These are phyloP conservation scores for Dallia pectoralis DNA, from an alignment of 2,797 vertebrate genomes.

Conservation along the genomic window DNA sequence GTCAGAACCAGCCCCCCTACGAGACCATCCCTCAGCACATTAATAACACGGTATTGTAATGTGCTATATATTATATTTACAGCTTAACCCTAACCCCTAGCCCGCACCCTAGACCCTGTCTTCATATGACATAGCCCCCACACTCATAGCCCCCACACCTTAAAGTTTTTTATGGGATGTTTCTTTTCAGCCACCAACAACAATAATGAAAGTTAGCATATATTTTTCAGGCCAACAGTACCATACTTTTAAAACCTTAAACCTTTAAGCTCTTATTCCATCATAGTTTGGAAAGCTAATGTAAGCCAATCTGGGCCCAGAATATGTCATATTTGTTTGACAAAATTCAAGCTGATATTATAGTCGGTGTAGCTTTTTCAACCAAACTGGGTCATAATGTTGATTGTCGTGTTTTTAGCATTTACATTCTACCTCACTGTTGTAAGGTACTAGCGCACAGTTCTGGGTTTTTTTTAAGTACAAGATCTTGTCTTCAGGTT, in stretches of 20 bases:
- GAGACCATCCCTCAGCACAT: conserved; percentile 99
- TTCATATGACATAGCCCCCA: no score
- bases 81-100: not conserved
- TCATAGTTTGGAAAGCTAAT: not conserved
- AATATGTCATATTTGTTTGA: no score
- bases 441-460: not conserved
- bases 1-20: conserved; percentile 98
- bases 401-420: not conserved
- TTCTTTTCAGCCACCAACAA: not conserved
- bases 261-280: not conserved
- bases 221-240: not conserved
- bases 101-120: no score
- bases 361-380: no score
- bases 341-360: no score
- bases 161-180: not conserved
- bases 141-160: no score
- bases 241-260: not conserved
- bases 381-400: no score
- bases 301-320: no score
- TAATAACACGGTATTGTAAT: conserved; percentile 80
- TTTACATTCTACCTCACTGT: not conserved
- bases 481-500: conserved; percentile 7
- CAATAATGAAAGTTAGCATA: not conserved
- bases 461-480: not conserved
- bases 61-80: not conserved